Conservation (phyloP, 2,888 invertebrate genomes). For the Campoplex capitator region DNA sequence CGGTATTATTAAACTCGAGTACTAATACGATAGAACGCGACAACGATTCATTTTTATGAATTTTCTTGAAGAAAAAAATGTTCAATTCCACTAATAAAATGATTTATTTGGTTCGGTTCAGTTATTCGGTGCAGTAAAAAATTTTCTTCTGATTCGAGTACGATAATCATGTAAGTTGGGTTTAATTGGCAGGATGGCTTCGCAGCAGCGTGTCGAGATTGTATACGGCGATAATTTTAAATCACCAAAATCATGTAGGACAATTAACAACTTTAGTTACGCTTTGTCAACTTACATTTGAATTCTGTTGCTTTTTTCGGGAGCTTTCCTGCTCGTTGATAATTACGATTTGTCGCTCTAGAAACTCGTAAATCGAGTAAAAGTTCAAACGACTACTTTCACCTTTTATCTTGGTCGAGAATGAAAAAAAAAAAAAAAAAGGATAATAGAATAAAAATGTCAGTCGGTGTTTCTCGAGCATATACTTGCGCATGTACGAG, state of each 20-base stretch:
- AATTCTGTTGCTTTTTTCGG: conserved; percentile 16
- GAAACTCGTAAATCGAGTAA: conserved; percentile 71
- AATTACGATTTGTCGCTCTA: conserved; percentile 60
- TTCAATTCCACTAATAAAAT: too few species aligned
- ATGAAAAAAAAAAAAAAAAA: conserved; percentile 51
- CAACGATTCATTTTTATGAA: too few species aligned
- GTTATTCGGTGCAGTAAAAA: neutral
- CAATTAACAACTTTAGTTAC: conserved; percentile 16
- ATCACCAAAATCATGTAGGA: neutral
- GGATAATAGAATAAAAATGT: conserved; percentile 23
- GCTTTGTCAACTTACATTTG: conserved; percentile 26
- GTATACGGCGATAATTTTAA: neutral
- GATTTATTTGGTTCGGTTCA: neutral
- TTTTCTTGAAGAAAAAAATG: too few species aligned
- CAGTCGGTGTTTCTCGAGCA: neutral
- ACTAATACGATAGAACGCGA: too few species aligned
- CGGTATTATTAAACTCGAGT: too few species aligned
- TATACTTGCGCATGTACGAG: too few species aligned
- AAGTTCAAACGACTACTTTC: conserved; percentile 74
- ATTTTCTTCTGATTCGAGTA: too few species aligned
- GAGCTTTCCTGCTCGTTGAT: conserved; percentile 1
- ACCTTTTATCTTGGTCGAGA: conserved; percentile 80
- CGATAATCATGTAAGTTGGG: neutral
- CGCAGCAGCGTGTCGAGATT: neutral
- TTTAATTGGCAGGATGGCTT: neutral